These are phyloP conservation scores for Chironomus riparius DNA, from an alignment of 2,888 invertebrate species.

Conservation along the genomic window DNA sequence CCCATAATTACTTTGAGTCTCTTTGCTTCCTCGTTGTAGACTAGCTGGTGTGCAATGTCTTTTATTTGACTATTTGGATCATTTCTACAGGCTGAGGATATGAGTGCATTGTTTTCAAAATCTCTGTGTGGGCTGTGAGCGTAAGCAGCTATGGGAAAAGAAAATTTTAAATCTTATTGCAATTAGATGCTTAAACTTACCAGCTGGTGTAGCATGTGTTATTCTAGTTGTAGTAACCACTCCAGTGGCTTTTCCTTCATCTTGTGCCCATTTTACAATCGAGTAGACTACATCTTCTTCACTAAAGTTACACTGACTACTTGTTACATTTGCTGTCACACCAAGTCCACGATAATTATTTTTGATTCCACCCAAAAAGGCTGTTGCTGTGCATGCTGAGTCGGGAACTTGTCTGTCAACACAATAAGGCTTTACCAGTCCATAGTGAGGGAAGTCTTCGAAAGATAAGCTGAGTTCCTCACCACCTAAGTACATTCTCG, in stretches of 20 bases:
- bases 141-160: constrained; percentile 52
- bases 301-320: constrained; percentile 54
- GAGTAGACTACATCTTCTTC: constrained; percentile 50
- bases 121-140: constrained; percentile 47
- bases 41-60: constrained; percentile 66
- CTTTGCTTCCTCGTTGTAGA: constrained; percentile 55
- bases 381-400: constrained; percentile 75
- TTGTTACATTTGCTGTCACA: constrained; percentile 54
- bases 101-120: not conserved
- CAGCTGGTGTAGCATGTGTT: constrained; percentile 52
- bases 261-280: constrained; percentile 64
- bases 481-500: constrained; percentile 54
- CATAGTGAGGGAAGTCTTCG: constrained; percentile 53
- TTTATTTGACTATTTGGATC: constrained; percentile 39
- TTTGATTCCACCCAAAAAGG: constrained; percentile 69
- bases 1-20: constrained; percentile 68
- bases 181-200: too few relatives aligned
- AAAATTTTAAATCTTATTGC: too few relatives aligned
- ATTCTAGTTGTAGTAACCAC: constrained; percentile 69
- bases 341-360: constrained; percentile 68
- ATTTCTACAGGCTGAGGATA: not conserved
- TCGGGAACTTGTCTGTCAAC: constrained; percentile 70
- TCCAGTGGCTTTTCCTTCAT: constrained; percentile 52
- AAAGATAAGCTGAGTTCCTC: constrained; percentile 53
- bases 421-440: constrained; percentile 58